Evolutionary conservation across 1,140 invertebrate genomes (phyloP).

Genomic region (Musca vetustissima): DNA sequence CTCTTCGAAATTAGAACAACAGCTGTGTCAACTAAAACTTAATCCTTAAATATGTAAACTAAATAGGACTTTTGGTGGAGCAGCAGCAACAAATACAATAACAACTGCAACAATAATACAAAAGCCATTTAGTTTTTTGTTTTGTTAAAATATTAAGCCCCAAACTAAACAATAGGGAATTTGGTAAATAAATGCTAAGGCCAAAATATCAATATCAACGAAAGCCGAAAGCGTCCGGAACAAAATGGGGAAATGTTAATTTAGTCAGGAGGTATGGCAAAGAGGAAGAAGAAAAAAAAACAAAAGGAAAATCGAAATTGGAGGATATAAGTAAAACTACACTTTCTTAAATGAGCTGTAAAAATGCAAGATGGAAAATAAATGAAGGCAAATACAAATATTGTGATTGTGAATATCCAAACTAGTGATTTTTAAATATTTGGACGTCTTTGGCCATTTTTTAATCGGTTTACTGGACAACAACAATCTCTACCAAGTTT

Average conservation of each 20-base stretch:
- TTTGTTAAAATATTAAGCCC: background rate
- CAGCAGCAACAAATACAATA: too few species aligned
- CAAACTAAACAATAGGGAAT: background rate
- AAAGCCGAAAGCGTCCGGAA: background rate
- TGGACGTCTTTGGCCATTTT: too few species aligned
- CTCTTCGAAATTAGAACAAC: conserved; percentile 16
- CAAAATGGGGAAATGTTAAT: background rate
- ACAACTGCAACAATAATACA: background rate
- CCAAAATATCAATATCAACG: background rate
- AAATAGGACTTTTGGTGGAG: conserved; percentile 13
- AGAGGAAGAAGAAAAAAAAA: too few species aligned
- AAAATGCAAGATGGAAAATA: too few species aligned
- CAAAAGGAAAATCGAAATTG: background rate
- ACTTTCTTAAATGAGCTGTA: too few species aligned
- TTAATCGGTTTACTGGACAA: too few species aligned
- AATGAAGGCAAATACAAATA: too few species aligned
- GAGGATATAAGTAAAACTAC: too few species aligned
- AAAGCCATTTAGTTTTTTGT: background rate
- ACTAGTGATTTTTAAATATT: too few species aligned
- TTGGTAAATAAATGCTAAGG: background rate
- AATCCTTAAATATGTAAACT: conserved; percentile 23
- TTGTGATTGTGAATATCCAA: too few species aligned
- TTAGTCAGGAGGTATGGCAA: background rate
- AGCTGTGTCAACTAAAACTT: conserved; percentile 24
- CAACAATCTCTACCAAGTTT: too few species aligned